phyloP scores from a whole-genome alignment of 2,797 vertebrate genomes.

The Cyclura pinguis region DNA sequence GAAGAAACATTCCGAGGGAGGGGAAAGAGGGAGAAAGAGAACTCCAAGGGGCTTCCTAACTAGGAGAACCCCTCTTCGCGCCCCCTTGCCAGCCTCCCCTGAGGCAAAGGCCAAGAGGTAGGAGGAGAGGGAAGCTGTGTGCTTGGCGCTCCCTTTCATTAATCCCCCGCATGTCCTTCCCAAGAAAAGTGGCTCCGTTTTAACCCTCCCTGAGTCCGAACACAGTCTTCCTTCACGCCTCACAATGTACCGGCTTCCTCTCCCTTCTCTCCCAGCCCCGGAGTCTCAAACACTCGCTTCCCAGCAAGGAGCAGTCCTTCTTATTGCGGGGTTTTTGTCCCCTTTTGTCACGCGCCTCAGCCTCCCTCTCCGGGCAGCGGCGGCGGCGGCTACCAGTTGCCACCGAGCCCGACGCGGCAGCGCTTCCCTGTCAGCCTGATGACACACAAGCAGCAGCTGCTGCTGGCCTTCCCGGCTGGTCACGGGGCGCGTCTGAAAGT shows the following conservation, averaged over 20 bases:
- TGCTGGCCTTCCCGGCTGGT: not conserved
- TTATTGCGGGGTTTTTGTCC: too few species aligned
- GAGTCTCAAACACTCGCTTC: not conserved
- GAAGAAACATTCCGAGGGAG: not conserved
- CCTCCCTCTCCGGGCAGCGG: too few species aligned
- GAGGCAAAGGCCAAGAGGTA: not conserved
- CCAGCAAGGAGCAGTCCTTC: not conserved
- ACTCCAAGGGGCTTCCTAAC: not conserved
- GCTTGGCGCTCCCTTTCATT: not conserved
- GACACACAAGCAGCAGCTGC: too few species aligned
- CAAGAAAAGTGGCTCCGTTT: not conserved
- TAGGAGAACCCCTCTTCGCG: not conserved
- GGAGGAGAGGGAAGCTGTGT: too few species aligned
- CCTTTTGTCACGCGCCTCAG: too few species aligned
- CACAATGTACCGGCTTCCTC: not conserved
- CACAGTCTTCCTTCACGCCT: too few species aligned
- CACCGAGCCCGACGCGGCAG: not conserved
- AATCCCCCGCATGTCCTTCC: not conserved
- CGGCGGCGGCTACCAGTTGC: not conserved
- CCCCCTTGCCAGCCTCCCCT: not conserved
- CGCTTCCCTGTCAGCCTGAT: not conserved
- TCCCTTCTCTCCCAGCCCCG: not conserved
- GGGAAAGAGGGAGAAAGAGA: too few species aligned
- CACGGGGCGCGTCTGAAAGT: constrained; percentile 10
- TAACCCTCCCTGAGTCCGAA: not conserved